These are phyloP conservation scores for Drosophila melanogaster DNA, from an alignment of 1,140 invertebrate genomes.

Conservation along the genomic window DNA sequence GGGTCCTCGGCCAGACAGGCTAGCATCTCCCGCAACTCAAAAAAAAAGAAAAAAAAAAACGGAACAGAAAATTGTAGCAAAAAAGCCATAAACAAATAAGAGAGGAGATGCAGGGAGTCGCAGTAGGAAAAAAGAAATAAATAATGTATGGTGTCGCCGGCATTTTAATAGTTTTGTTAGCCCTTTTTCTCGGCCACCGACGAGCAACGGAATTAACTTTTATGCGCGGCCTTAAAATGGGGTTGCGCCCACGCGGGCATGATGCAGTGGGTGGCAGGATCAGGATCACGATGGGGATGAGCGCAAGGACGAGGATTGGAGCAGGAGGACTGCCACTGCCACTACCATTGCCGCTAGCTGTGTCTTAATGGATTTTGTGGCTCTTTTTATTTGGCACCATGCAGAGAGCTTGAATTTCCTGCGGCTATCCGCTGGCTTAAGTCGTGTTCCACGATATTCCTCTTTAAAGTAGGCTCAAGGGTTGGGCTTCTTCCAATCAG, in stretches of 20 bases:
- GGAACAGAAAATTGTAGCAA: conserved; percentile 17
- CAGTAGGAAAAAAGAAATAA: conserved; percentile 50
- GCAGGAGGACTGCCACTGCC: background rate
- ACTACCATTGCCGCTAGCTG: conserved; percentile 39
- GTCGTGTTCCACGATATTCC: conserved; percentile 8
- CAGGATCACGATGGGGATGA: background rate
- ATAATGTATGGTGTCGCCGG: conserved; percentile 80
- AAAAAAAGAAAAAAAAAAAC: conserved; percentile 18
- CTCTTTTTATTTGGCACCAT: conserved; percentile 74
- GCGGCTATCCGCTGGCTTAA: conserved; percentile 25
- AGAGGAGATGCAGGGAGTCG: conserved; percentile 22
- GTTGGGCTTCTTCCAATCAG: conserved; percentile 7
- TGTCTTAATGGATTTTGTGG: conserved; percentile 76
- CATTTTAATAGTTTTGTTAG: conserved; percentile 82
- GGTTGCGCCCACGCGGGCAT: conserved; percentile 35
- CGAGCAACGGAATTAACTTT: conserved; percentile 70
- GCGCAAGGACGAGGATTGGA: background rate
- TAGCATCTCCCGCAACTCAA: conserved; percentile 5
- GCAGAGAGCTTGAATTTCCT: conserved; percentile 52
- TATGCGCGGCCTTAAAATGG: conserved; percentile 66
- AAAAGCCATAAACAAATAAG: conserved; percentile 57
- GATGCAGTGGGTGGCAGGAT: conserved; percentile 10
- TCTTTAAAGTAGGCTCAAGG: conserved; percentile 28
- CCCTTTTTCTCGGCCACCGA: conserved; percentile 47
- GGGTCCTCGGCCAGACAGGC: conserved; percentile 51